Evolutionary conservation across 2,113 vertebrate genomes (phyloP), one percentile per base, ranked within the genome.

Genomic region (Pluvianellus socialis): DNA sequence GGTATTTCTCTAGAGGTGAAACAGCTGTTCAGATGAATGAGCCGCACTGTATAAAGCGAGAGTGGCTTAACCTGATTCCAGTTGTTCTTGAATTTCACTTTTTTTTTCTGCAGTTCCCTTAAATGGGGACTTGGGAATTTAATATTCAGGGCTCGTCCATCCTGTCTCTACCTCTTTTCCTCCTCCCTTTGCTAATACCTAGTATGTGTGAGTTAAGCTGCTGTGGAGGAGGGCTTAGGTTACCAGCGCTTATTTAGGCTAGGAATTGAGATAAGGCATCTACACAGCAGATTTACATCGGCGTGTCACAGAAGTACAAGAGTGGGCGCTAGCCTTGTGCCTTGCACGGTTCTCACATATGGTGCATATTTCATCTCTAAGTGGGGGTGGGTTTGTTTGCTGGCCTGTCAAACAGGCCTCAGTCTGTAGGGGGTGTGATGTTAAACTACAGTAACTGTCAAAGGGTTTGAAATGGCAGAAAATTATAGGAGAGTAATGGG

Each of bases 1-100:
- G 86, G 70, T 89, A 79, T 88, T 94, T 96, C 96, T 95, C 70
- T 81, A 79, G 97, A 96, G 92, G 96, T 97, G 95, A 95, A 97
- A 95, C 94, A 97, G 95, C 96, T 97, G 97, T 87, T 95, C 70
- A 85, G 87, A 95, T 97, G 96, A 97, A 97, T 95, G 94, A 95
- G 53, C 87, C 19, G 15, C 84, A 79, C 91, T 95, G 95, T 91
- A 66, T 89, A 68, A 91, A 94, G 73, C 2, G 3, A 59, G 86
- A 92, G 84, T 42, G 86, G 76, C 91, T 96, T 95, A 97, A 94
- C 89, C 89, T 92, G 92, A 95, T 90, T 95, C 82, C 86, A 92
- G 94, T 94, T 97, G 82, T 94, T 94, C 94, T 96, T 95, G 61
- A 87, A 85, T 95, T 96, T 87, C 76, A 84, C 35, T 86, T 56